Evolutionary conservation across 2,797 vertebrate species (phyloP), one percentile per base, ranked within the genome.

Genomic region (Paguma larvata): DNA sequence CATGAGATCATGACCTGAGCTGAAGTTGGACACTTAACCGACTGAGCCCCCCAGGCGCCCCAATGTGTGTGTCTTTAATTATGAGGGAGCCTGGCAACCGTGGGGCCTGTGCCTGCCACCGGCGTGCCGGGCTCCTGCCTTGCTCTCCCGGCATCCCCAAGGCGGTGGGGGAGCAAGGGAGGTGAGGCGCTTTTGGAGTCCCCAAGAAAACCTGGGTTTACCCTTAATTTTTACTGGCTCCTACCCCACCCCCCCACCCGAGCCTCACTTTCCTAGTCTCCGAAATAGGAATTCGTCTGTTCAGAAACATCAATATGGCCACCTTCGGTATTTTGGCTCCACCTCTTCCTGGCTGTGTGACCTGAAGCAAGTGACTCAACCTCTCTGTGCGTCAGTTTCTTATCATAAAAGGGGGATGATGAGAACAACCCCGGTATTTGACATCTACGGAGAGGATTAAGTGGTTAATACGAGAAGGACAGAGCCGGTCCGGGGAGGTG

Each of bases 211-310:
- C 21, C 25, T 18, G 59, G n/a, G 30, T 5, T 56, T 16, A 4
- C 79, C 34, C 32, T 67, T 19, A 4, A 34, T 9, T 3, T 2
- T 9, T 9, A 0, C 30, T 25, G 6, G 18, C 25, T 11, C 13
- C 59, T 3, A 3, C 0, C 14, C 27, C 38, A 2, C 38, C 38
- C 38, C 38, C 38, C 38, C 38, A 3, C 38, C 38, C 23, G 32
- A 25, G 21, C 44, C 25, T 78, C 32, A 12, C 32, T 89, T 63
- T 67, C 77, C 65, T 65, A 34, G 1, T 53, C 23, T 84, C 87
- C 87, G 51, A 44, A 46, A 51, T 19, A 73, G 79, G 27, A 95
- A 78, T 93, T 80, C 23, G 75, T 75, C 48, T 86, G 44, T 62
- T 90, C 41, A 48, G 34, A 85, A 34, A 11, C 27, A 30, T 6